These are phyloP conservation scores for Eleutherodactylus coqui DNA, from an alignment of 2,797 vertebrate species.

Conservation along the genomic window DNA sequence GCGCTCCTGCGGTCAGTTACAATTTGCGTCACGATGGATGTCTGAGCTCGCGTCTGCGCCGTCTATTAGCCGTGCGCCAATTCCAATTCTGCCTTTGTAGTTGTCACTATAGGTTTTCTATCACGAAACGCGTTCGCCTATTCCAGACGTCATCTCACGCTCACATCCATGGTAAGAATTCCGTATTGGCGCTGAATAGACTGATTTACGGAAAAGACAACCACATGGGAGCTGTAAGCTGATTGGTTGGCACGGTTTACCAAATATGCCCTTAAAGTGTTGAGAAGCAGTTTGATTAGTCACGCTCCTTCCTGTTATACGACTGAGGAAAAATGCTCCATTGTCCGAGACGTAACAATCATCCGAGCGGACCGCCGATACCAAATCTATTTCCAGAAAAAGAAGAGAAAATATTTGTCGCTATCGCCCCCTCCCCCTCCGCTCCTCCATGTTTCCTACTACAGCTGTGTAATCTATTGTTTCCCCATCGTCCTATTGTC, in stretches of 20 bases:
- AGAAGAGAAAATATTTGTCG: background rate
- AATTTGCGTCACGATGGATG: no score
- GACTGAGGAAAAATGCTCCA: constrained; percentile 4
- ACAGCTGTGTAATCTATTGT: constrained; percentile 8
- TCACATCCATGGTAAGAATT: background rate
- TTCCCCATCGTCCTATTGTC: constrained; percentile 24
- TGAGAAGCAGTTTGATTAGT: background rate
- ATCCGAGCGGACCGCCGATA: background rate
- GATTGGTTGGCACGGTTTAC: background rate
- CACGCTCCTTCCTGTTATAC: constrained; percentile 23
- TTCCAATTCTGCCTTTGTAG: no score
- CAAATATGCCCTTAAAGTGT: background rate
- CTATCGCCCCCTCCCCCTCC: background rate
- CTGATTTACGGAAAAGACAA: background rate
- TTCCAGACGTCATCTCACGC: no score
- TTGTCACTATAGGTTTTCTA: no score
- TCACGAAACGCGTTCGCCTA: no score
- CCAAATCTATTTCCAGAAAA: background rate
- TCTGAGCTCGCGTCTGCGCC: no score
- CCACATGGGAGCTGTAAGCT: background rate
- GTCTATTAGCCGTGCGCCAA: no score
- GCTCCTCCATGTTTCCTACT: background rate
- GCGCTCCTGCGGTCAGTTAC: no score
- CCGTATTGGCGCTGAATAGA: background rate
- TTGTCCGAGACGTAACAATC: constrained; percentile 1